These are phyloP conservation scores for Acromyrmex echinatior DNA, from an alignment of 1,140 invertebrate species.

Conservation along the genomic window DNA sequence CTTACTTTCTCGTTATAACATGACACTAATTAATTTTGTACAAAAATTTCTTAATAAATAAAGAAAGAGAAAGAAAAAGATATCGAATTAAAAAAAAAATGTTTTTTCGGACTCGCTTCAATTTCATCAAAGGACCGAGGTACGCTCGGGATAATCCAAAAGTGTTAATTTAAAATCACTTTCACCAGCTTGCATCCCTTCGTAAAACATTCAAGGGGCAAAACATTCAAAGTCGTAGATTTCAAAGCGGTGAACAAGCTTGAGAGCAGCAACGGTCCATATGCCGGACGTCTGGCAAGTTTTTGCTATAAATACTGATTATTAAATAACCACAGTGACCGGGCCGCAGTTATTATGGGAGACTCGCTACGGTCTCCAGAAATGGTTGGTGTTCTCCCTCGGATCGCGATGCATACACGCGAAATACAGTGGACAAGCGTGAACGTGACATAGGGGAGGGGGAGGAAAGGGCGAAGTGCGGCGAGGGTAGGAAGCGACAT, in stretches of 20 bases:
- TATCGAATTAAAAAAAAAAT: too few relatives aligned
- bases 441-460: neutral
- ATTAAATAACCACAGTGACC: slow-evolving; percentile 80
- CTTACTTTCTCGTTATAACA: neutral
- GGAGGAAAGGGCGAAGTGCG: slow-evolving; percentile 38
- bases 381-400: slow-evolving; percentile 71
- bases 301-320: slow-evolving; percentile 86
- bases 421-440: slow-evolving; percentile 40
- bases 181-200: slow-evolving; percentile 46
- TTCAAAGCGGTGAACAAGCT: slow-evolving; percentile 47
- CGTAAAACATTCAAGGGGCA: too few relatives aligned
- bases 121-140: neutral
- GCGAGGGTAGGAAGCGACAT: slow-evolving; percentile 18
- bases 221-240: slow-evolving; percentile 58
- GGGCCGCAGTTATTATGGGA: slow-evolving; percentile 50
- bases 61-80: too few relatives aligned
- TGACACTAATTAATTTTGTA: neutral
- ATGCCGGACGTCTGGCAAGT: slow-evolving; percentile 76
- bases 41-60: neutral
- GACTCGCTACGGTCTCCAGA: slow-evolving; percentile 75
- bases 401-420: slow-evolving; percentile 57
- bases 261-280: neutral
- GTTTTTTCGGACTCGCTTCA: neutral
- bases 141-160: neutral
- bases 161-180: slow-evolving; percentile 4